These are phyloP conservation scores for Alectoris magna DNA, from an alignment of 2,797 vertebrate species.

Conservation along the genomic window DNA sequence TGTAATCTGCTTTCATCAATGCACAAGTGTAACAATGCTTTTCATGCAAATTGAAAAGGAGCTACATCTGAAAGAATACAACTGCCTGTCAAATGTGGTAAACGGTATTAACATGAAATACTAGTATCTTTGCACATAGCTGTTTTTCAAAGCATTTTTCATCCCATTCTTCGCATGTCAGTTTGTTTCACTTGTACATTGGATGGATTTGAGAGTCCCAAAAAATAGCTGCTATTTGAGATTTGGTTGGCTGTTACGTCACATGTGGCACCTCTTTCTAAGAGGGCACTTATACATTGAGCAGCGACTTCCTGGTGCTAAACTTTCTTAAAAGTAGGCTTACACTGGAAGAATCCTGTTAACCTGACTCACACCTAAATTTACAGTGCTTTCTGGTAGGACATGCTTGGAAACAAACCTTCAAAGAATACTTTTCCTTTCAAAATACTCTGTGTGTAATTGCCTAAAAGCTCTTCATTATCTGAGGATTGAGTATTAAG, in stretches of 20 bases:
- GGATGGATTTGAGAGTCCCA: background rate
- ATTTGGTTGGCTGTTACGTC: background rate
- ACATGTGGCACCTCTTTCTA: background rate
- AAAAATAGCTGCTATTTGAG: background rate
- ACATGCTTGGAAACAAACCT: background rate
- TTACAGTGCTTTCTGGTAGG: background rate
- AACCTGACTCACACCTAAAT: background rate
- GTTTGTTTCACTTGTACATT: background rate
- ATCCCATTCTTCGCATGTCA: background rate
- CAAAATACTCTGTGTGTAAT: background rate
- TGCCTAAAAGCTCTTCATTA: background rate
- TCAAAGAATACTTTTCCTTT: background rate
- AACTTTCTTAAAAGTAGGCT: background rate
- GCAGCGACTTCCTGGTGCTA: background rate
- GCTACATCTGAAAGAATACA: background rate
- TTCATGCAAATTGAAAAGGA: slow-evolving; percentile 14
- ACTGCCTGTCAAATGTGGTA: background rate
- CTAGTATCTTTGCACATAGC: background rate
- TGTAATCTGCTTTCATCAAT: slow-evolving; percentile 37
- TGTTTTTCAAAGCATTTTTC: background rate
- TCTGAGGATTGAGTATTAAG: background rate
- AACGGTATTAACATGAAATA: slow-evolving; percentile 15
- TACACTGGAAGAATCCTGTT: background rate
- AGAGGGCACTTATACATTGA: background rate
- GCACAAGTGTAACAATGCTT: slow-evolving; percentile 21